Base-by-base conservation (phyloP, 1,140 invertebrate genomes). In the Eupristina koningsbergeri region DNA sequence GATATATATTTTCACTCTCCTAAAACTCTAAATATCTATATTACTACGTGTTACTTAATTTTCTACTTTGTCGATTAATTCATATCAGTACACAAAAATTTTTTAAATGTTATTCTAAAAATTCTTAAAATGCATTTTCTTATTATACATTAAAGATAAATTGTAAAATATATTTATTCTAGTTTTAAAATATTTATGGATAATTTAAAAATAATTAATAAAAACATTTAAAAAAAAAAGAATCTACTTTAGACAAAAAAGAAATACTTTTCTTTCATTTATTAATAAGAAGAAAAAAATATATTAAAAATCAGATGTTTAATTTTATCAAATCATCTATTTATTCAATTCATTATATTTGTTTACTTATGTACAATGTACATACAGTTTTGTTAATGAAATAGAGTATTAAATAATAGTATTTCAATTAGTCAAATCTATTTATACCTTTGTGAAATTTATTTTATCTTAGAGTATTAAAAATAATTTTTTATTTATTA, bases 1-100 rank as follows among this genome's bases (percentile, higher is more conserved):
- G 22, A 45, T 31, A 45, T 11, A 31, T 61, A 39, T 39, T 67
- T 79, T 79, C 67, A n/a, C n/a, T 64, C 61, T 17, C 41, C 39
- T n/a, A 15, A 64, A 45, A 13, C 64, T 50, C 41, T 69, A 26
- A 8, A 47, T 53, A 67, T 67, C n/a, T n/a, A n/a, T n/a, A n/a
- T 71, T 39, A 31, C 26, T 80, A 58, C 67, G 79, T 80, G 47
- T 67, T 80, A 58, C 45, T 39, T 71, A 71, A 71, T 29, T 71
- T 80, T 80, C 41, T 67, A 58, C 47, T 71, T 6, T 26, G 77
- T 69, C 69, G 36, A 69, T 50, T 67, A 67, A 50, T 80, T 80
- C 26, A 50, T 36, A 13, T 75, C 36, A 75, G 34, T 75, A 45
- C 34, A 31, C 11, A 29, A n/a, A 17, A 50, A 19, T 50, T 50